Base-by-base conservation (phyloP, 2,113 vertebrate genomes). In the Monarcha castaneiventris region DNA sequence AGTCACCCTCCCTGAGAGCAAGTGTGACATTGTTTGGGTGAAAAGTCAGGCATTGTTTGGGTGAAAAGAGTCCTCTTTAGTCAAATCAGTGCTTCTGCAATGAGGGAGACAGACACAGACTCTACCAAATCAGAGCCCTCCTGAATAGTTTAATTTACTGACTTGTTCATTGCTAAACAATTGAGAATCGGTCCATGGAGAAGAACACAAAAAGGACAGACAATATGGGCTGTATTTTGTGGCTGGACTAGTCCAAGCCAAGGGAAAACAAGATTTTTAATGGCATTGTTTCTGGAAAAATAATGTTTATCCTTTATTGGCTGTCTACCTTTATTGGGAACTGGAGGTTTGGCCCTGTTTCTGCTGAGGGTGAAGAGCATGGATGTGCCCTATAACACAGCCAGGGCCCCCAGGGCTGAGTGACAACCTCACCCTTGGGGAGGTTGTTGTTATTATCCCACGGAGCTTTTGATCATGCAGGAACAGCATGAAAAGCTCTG, bases 141-240 rank as follows among this genome's bases (percentile, higher is more conserved):
- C 58, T 91, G 67, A 26, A 41, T 7, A 19, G 54, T 79, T 96
- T 96, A 80, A 97, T 96, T 92, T 91, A 96, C 95, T 94, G 66
- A 39, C 83, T 96, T 56, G 74, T 41, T 87, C 6, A 2, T 25
- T 19, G 51, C 62, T 87, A 12, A 79, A 95, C 92, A 94, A 84
- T 89, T 55, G 86, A 92, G 71, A 96, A 87, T 83, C 25, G n/a
- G 33, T 55, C 44, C 56, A n/a, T 69, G 76, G 55, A 94, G 71
- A 61, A 30, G 35, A 61, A 7, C 27, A 62, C 75, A 84, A 86
- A 76, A 82, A 51, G 22, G 59, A 61, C 37, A 52, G 35, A 94
- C 33, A 66, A 61, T 48, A 26, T 11, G 15, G 63, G 77, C 58
- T 87, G 87, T 72, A 48, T 82, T 95, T 89, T 61, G 44, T 89